Conservation (phyloP, 2,797 vertebrate genomes). For the Pagetopsis macropterus region DNA sequence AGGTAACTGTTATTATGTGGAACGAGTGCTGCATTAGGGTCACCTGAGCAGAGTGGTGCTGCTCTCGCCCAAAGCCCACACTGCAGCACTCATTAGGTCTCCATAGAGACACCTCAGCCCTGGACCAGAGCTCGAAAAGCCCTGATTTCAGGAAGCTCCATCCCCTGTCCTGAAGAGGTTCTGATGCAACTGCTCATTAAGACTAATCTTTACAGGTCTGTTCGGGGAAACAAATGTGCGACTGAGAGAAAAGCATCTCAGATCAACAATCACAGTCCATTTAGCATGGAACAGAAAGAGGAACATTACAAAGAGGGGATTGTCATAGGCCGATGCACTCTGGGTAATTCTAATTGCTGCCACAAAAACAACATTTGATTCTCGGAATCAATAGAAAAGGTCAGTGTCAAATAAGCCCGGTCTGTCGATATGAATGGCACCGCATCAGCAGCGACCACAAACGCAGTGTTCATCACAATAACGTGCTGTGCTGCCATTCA, state of each 20-base stretch:
- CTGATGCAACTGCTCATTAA: slow-evolving; percentile 51
- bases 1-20: slow-evolving; percentile 1
- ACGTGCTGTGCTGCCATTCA: slow-evolving; percentile 75
- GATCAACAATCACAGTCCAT: slow-evolving; percentile 42
- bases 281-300: neutral
- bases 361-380: slow-evolving; percentile 41
- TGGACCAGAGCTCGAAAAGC: slow-evolving; percentile 79
- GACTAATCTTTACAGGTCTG: slow-evolving; percentile 44
- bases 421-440: slow-evolving; percentile 38
- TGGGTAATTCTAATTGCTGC: slow-evolving; percentile 29
- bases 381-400: slow-evolving; percentile 54
- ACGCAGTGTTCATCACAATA: slow-evolving; percentile 50
- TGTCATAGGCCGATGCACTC: slow-evolving; percentile 19
- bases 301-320: slow-evolving; percentile 31
- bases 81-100: slow-evolving; percentile 83
- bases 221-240: slow-evolving; percentile 41
- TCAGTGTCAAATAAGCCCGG: slow-evolving; percentile 35
- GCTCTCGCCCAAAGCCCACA: slow-evolving; percentile 69
- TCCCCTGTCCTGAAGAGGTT: slow-evolving; percentile 54
- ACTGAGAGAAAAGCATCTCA: slow-evolving; percentile 29
- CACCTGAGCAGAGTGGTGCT: slow-evolving; percentile 30
- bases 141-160: slow-evolving; percentile 71
- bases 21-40: slow-evolving; percentile 56
- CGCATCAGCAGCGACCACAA: slow-evolving; percentile 38
- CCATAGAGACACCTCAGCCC: slow-evolving; percentile 85